A percentile compares a stretch with the other conserved stretches of the same genome.
Evolutionary conservation across 1,140 invertebrate species (phyloP).

Genomic region (Ostrea denselamellosa): DNA sequence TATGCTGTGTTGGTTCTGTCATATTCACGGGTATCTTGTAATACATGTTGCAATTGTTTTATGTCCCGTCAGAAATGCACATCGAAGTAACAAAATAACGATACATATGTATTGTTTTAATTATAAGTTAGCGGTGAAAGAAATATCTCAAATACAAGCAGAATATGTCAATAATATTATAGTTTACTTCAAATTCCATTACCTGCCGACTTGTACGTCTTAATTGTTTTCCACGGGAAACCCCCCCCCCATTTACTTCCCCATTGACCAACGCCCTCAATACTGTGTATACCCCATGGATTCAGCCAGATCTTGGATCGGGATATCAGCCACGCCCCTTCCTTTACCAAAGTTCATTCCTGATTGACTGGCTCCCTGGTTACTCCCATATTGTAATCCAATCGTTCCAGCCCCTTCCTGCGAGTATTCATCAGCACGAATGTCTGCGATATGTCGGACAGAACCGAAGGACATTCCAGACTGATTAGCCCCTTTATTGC

Average conservation of each 20-base stretch:
- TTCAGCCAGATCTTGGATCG: conserved; percentile 63
- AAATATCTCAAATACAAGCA: background rate
- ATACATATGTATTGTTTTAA: background rate
- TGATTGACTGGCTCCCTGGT: conserved; percentile 84
- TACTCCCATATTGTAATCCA: conserved; percentile 93
- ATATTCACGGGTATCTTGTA: background rate
- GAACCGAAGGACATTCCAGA: conserved; percentile 93
- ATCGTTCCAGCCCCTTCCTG: conserved; percentile 87
- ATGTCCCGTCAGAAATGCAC: background rate
- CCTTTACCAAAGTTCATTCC: conserved; percentile 92
- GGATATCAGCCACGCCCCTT: conserved; percentile 87
- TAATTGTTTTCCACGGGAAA: background rate
- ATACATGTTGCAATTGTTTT: background rate
- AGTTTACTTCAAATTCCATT: background rate
- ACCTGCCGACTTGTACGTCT: background rate
- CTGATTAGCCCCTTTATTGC: conserved; percentile 85
- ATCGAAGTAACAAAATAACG: background rate
- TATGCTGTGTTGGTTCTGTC: background rate
- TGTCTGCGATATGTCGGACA: conserved; percentile 89
- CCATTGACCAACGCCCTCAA: background rate
- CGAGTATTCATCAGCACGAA: conserved; percentile 78
- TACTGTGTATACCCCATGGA: conserved; percentile 79
- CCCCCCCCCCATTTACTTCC: too few relatives aligned
- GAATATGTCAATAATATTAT: background rate
- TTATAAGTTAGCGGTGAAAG: background rate